Conservation (phyloP, 1,140 invertebrate genomes). For the Zaprionus davidi region DNA sequence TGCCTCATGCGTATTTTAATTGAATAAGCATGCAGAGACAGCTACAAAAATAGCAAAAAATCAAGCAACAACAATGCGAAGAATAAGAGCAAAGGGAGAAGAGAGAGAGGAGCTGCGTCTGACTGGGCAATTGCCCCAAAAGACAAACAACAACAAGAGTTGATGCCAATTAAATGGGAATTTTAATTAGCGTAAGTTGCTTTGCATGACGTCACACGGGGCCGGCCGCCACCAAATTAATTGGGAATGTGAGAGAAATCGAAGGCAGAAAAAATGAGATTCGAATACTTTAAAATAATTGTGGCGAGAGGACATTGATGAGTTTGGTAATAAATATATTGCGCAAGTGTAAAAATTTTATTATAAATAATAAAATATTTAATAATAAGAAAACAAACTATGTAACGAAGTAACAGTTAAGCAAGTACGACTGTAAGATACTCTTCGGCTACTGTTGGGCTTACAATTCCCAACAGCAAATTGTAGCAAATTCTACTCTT, state of each 20-base stretch:
- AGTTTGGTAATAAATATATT: too few relatives aligned
- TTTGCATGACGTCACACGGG: slow-evolving; percentile 59
- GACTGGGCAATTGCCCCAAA: slow-evolving; percentile 63
- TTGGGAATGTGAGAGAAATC: background rate
- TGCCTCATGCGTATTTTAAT: slow-evolving; percentile 71
- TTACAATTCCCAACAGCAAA: too few relatives aligned
- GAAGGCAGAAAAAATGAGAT: background rate
- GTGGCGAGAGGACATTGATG: too few relatives aligned
- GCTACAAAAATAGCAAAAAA: slow-evolving; percentile 35
- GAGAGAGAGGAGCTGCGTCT: slow-evolving; percentile 2
- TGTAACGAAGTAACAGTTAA: too few relatives aligned
- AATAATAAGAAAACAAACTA: too few relatives aligned
- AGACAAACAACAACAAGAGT: slow-evolving; percentile 80
- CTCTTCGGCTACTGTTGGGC: too few relatives aligned
- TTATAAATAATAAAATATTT: too few relatives aligned
- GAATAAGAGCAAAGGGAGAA: background rate
- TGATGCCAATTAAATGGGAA: slow-evolving; percentile 81
- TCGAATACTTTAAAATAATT: background rate
- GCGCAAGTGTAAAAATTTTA: too few relatives aligned
- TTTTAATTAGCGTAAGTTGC: slow-evolving; percentile 80
- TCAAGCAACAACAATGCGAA: slow-evolving; percentile 21
- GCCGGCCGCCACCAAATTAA: background rate
- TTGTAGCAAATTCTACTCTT: too few relatives aligned
- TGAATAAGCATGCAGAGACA: slow-evolving; percentile 70
- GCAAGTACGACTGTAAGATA: too few relatives aligned